These are phyloP conservation scores for Rhea americana DNA, from an alignment of 2,113 vertebrate species.

Conservation along the genomic window DNA sequence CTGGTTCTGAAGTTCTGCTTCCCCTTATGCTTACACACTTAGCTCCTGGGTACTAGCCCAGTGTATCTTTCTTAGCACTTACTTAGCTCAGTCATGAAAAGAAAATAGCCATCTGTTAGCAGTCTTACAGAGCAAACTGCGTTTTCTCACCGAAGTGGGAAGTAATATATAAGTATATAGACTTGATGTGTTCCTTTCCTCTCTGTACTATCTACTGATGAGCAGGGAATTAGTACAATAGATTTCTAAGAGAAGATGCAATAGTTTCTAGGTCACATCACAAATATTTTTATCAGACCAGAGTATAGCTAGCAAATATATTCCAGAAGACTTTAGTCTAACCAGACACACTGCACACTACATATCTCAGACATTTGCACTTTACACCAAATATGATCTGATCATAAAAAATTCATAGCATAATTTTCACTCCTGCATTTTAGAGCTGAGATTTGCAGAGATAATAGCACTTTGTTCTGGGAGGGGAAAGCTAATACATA, in stretches of 20 bases:
- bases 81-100: not conserved
- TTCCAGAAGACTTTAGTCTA: not conserved
- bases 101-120: not conserved
- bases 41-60: not conserved
- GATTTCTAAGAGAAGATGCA: not conserved
- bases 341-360: not conserved
- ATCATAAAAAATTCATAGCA: conserved; percentile 18
- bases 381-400: not conserved
- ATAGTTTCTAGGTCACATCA: not conserved
- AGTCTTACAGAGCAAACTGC: not conserved
- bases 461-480: not conserved
- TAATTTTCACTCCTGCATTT: conserved; percentile 17
- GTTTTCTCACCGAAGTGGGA: not conserved
- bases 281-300: not conserved
- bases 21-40: not conserved
- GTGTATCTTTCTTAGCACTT: not conserved
- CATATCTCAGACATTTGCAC: not conserved
- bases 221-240: not conserved
- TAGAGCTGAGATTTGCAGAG: not conserved
- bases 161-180: not conserved
- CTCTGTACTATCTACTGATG: not conserved
- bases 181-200: not conserved
- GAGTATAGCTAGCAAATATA: not conserved
- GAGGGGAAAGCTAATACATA: not conserved
- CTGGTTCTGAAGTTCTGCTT: not conserved